Evolutionary conservation across 35 echinoderm and acorn worm species (phyloP), one percentile per base, ranked within the genome.

Genomic region (Diadema setosum): DNA sequence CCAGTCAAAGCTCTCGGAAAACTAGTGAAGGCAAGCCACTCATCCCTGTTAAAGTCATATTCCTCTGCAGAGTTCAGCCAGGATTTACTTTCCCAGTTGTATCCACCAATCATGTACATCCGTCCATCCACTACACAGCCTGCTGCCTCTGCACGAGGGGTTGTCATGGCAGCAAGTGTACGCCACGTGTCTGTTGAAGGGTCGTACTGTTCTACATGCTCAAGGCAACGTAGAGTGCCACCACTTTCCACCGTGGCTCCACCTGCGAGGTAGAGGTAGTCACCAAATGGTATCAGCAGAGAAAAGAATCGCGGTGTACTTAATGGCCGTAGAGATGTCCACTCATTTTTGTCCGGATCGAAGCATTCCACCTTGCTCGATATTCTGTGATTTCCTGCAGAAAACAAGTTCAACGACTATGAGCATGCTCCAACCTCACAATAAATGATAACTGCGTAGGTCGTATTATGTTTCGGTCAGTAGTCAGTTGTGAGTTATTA

Each of bases 21-120:
- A 16, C 81, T 52, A 20, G 46, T 67, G 23, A 94, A 14, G 33
- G 91, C 73, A 5, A 46, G 31, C 96, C 96, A 98, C 15, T 78
- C 82, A 52, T 94, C 89, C n/a, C 67, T 30, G 6, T 87, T 78
- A 30, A 82, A 76, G 55, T 98, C 86, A 45, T 94, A 98, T 57
- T 80, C 70, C 25, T 98, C 96, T 37, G 86, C 92, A 15, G 96
- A 94, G 63, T 89, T 58, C 6, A 98, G 57, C 85, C 92, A 98
- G 7, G 75, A 42, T 65, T 94, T 91, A 15, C 50, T 81, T n/a
- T 98, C 96, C 96, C 96, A 98, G 69, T 81, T 94, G 56, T 98
- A 98, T n/a, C 96, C 96, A 42, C 96, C 96, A 7, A 98, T 7
- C 5, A 93, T 64, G 56, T 91, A 92, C 55, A 98, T 98, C n/a